Conservation (phyloP, 2,113 vertebrate species). For the Chamaea fasciata region DNA sequence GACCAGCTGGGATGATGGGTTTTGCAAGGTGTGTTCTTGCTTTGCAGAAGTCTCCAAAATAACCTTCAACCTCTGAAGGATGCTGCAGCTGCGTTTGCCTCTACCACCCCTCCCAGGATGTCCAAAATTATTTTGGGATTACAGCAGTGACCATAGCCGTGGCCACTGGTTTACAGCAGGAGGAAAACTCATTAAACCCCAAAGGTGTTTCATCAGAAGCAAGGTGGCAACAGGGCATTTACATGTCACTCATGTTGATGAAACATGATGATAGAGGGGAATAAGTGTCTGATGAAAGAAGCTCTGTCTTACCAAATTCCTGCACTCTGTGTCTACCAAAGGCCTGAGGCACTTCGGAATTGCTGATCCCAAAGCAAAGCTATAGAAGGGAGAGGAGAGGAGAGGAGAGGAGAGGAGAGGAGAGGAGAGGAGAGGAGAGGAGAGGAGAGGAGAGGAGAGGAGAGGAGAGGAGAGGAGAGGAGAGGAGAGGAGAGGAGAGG, state of each 20-base stretch:
- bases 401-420: neutral
- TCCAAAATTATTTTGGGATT: neutral
- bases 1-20: neutral
- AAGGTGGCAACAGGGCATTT: neutral
- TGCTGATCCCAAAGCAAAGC: neutral
- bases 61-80: neutral
- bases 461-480: neutral
- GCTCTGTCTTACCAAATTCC: neutral
- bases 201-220: neutral
- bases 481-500: neutral
- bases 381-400: neutral
- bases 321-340: neutral
- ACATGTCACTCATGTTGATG: neutral
- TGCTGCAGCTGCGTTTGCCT: neutral
- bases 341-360: neutral
- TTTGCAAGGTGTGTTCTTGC: neutral
- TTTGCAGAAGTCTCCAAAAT: neutral
- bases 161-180: neutral
- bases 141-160: neutral
- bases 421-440: neutral
- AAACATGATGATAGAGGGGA: neutral
- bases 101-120: neutral
- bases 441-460: neutral
- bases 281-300: neutral
- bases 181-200: neutral